Conservation (phyloP, 2,113 vertebrate genomes). For the Prionailurus bengalensis region DNA sequence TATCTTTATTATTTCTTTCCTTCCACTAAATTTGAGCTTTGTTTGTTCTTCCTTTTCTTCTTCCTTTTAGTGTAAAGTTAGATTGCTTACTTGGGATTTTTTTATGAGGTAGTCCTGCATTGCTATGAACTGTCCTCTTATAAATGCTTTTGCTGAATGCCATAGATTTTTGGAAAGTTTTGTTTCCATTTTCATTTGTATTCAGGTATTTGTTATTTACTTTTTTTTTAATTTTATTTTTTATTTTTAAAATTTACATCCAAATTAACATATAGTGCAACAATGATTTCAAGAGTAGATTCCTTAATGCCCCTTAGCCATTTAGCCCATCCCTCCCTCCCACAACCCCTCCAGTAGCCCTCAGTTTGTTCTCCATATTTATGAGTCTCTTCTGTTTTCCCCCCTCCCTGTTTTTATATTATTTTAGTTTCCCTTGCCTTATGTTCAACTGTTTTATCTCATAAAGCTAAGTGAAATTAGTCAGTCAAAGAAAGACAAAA, state of each 20-base stretch:
- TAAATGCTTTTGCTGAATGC: not conserved
- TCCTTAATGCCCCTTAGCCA: too few relatives aligned
- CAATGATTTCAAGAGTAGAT: too few relatives aligned
- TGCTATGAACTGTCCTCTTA: not conserved
- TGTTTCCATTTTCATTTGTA: not conserved
- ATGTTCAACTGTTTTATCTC: too few relatives aligned
- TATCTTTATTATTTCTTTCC: not conserved
- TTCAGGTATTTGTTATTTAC: not conserved
- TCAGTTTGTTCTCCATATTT: too few relatives aligned
- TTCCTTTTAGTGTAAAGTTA: not conserved
- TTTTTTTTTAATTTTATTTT: not conserved
- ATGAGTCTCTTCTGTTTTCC: rapidly evolving
- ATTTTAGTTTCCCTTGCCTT: too few relatives aligned
- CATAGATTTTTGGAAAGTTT: not conserved
- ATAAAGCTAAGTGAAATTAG: too few relatives aligned
- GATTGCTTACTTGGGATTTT: not conserved
- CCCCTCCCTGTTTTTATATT: too few relatives aligned
- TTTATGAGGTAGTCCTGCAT: not conserved
- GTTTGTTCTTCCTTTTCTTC: not conserved
- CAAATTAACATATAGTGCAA: too few relatives aligned
- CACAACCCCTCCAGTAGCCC: too few relatives aligned
- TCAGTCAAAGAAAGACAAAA: too few relatives aligned
- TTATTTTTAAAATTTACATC: too few relatives aligned
- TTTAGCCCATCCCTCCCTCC: too few relatives aligned
- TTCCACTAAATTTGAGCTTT: not conserved